Evolutionary conservation across 2,797 vertebrate species (phyloP), one percentile per base, ranked within the genome.

Genomic region (Enteromius radiatus): DNA sequence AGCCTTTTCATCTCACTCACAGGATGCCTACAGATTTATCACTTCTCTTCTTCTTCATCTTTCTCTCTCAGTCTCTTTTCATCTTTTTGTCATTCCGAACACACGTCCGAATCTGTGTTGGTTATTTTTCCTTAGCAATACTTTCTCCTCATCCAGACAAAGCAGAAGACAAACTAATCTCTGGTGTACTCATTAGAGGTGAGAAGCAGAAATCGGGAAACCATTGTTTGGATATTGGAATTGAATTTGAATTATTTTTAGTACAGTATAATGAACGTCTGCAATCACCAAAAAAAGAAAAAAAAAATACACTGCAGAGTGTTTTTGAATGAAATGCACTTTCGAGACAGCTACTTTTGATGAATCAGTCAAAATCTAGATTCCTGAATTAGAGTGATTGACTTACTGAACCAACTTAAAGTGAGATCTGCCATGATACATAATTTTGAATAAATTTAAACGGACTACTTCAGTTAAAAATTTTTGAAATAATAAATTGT

Each of bases 1-100:
- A 93, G 94, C 92, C 91, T 92, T 94, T 95, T 93, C 91, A 92
- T 93, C 91, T 92, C 90, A 90, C 82, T 70, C 87, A 92, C 93
- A 93, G 89, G 88, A 91, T 84, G 91, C 91, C 89, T 87, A 87
- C 89, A 94, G 92, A 95, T 92, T 92, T 90, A 92, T 92, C 88
- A 91, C 92, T 90, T 81, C 61, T 73, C 65, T 52, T 71, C 77
- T 64, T 71, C 59, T 74, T 82, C 64, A 47, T 76, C 45, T 76
- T 38, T 26, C 56, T 26, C 56, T 75, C 52, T 38, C 21, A 17
- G 31, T 73, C 56, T 65, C 73, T 70, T 71, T 56, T 69, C 73
- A 78, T 78, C 52, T 47, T 63, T 74, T 59, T 68, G 68, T 82
- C 70, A 75, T 65, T 75, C 23, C 4, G 2, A 38, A 61, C 56